Evolutionary conservation across 2,113 vertebrate genomes (phyloP), one percentile per base, ranked within the genome.

Genomic region (Paramormyrops kingsleyae): DNA sequence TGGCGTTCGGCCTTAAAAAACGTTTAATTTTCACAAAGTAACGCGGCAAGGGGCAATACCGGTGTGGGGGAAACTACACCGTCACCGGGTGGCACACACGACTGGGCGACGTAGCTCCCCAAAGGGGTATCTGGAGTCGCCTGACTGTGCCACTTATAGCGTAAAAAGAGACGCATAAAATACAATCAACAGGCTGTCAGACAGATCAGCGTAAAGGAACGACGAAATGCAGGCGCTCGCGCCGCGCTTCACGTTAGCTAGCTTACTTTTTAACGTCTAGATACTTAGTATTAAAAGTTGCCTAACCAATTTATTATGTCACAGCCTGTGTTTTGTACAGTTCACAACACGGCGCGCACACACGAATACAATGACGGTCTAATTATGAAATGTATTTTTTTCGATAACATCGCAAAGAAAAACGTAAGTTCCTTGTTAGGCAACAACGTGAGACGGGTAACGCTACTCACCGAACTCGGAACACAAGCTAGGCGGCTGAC

Each of bases 401-500:
- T 19, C 74, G 74, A 80, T 80, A 39, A 80, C 74, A 80, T 80
- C 35, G 15, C 31, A 39, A 17, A 35, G 6, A 42, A 17, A 80
- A 80, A 42, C 39, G 31, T 42, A 80, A 80, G 35, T 80, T 80
- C 35, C 74, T 80, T 0, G 15, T 84, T n/a, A 46, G 19, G 44
- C 9, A 46, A 46, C 39, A 47, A 84, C 39, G 19, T 2, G 13
- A 47, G 85, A 87, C 21, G n/a, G 24, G 27, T 49, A 13, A 47
- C 0, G 87, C 21, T 88, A 88, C 87, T 88, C 53, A 88, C 87
- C 87, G 56, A 62, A 88, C 21, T 90, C n/a, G 42, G 39, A n/a
- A 53, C 47, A 19, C 9, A 83, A 44, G 74, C 88, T 66, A 70
- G 42, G 24, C 59, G 80, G 83, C 83, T 88, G 56, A 62, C 31